These are phyloP conservation scores for Neopelma chrysocephalum DNA, from an alignment of 2,797 vertebrate genomes.

Conservation along the genomic window DNA sequence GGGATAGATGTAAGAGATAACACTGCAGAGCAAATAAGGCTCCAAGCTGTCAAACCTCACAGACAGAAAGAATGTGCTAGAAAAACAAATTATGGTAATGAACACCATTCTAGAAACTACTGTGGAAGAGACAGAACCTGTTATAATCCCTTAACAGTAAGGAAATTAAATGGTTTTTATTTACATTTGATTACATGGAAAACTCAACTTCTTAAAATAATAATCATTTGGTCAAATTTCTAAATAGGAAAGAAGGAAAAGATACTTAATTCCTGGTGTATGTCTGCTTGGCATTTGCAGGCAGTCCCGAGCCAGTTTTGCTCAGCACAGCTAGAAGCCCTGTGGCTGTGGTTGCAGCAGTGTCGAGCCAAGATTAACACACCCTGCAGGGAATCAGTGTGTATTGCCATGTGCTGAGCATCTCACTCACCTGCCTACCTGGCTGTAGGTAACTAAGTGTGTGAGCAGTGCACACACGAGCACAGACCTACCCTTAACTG, in stretches of 20 bases:
- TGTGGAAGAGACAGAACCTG: background rate
- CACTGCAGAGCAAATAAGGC: background rate
- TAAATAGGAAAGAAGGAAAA: background rate
- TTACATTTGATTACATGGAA: background rate
- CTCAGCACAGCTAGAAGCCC: background rate
- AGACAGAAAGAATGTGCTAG: background rate
- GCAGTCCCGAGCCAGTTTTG: background rate
- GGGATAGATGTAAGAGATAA: background rate
- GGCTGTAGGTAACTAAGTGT: background rate
- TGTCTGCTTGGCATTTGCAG: background rate
- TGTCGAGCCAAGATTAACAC: rapidly evolving
- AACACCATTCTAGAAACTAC: background rate
- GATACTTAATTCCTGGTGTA: background rate
- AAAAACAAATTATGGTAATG: constrained; percentile 10
- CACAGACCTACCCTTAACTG: background rate
- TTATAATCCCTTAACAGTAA: background rate
- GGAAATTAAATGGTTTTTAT: background rate
- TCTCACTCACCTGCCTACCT: background rate
- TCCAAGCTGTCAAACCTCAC: background rate
- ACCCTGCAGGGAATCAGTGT: rapidly evolving
- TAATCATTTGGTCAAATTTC: background rate
- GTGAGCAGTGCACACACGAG: background rate
- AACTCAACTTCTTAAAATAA: background rate
- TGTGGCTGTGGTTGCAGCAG: background rate
- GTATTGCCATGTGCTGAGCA: background rate